Evolutionary conservation across 2,797 vertebrate genomes (phyloP), one percentile per base, ranked within the genome.

Genomic region (Triplophysa yarkandensis): DNA sequence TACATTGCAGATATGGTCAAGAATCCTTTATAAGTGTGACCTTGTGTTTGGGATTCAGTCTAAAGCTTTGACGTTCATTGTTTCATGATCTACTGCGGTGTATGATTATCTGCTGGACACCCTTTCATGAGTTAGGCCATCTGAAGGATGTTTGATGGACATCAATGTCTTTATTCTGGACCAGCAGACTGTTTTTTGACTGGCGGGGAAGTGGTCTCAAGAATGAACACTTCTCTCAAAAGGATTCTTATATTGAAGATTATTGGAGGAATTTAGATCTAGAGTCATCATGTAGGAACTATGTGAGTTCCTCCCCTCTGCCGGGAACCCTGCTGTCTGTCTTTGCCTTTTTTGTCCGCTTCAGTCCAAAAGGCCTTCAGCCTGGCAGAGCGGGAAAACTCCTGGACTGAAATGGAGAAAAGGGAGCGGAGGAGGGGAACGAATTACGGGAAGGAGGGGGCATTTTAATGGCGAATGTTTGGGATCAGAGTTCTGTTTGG

Each of bases 371-470:
- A 72, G 67, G 81, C 78, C 43, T 80, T 79, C 84, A 81, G 77
- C 78, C 79, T 67, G 72, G 75, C 84, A 83, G 81, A 81, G 92
- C 89, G 90, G 91, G 91, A 93, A 92, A 90, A 84, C 68, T 79
- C 54, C 69, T 14, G 55, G 57, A 79, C 76, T 81, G 68, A 80
- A 67, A 63, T 62, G 36, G 55, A 61, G 41, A 34, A 57, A 36
- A 44, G 71, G 61, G 55, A 67, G 70, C 80, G 65, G 76, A 71
- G 78, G 81, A 76, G 81, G 77, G 77, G 74, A 80, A 62, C 67
- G 61, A 62, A 43, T 69, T 72, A 19, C 61, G 28, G 57, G 44
- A 44, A 79, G 70, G 27, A 74, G 81, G 83, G 74, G 41, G 65
- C 14, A 16, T 11, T 23, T 16, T 10, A 34, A 48, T 36, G 63